phyloP scores from a whole-genome alignment of 2,888 invertebrate genomes.

The Pristionchus exspectatus region DNA sequence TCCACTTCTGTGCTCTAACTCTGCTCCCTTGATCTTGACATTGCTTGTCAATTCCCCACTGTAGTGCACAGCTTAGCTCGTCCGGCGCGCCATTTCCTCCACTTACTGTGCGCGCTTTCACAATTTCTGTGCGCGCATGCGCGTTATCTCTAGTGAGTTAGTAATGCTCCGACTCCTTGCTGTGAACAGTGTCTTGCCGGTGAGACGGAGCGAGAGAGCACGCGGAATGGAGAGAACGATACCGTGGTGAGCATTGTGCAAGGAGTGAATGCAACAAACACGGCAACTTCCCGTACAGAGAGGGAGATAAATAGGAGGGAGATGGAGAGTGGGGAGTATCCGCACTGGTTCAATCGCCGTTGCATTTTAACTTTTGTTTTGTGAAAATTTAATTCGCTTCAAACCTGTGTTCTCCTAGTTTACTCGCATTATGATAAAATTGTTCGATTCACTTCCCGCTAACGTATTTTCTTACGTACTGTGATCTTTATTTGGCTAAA shows the following conservation, averaged over 20 bases:
- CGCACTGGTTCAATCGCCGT: neutral
- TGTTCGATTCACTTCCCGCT: too few relatives aligned
- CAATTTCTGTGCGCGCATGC: neutral
- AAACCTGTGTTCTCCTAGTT: neutral
- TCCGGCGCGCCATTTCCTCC: neutral
- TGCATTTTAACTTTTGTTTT: too few relatives aligned
- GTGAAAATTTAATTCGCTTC: too few relatives aligned
- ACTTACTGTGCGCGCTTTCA: neutral
- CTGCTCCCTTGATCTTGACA: neutral
- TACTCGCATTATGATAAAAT: too few relatives aligned
- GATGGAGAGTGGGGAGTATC: neutral
- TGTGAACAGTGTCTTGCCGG: neutral
- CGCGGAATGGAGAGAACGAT: neutral
- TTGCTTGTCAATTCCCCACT: neutral
- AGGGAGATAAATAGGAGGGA: neutral
- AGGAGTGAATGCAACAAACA: neutral
- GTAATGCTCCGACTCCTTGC: neutral
- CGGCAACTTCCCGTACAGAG: neutral
- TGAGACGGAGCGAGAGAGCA: neutral
- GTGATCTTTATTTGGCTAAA: too few relatives aligned
- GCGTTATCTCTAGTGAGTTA: neutral
- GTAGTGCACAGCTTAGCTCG: conserved; percentile 1
- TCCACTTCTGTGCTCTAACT: neutral
- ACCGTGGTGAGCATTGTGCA: neutral
- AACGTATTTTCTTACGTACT: too few relatives aligned